Conservation (phyloP, 2,888 invertebrate genomes). For the Eilema griseolum region DNA sequence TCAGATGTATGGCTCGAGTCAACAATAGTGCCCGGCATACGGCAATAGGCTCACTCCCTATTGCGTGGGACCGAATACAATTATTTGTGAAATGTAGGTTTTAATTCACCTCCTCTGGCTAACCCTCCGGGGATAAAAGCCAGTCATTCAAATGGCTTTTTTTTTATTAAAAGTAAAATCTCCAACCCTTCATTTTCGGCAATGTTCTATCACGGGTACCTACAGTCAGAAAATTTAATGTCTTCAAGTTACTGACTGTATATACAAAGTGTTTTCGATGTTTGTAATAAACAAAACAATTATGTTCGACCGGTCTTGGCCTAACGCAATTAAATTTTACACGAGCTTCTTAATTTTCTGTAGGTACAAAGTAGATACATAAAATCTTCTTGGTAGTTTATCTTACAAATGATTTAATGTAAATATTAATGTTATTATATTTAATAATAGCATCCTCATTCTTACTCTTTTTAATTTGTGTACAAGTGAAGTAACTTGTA, state of each 20-base stretch:
- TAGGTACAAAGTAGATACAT: neutral
- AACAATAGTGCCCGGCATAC: too few relatives aligned
- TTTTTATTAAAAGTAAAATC: neutral
- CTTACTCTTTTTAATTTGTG: too few relatives aligned
- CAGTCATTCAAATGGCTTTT: too few relatives aligned
- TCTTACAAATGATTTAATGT: constrained; percentile 2
- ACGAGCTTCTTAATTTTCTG: neutral
- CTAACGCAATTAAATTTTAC: neutral
- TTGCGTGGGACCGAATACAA: too few relatives aligned
- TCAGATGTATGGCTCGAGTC: too few relatives aligned
- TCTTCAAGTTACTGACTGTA: neutral
- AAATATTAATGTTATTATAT: neutral
- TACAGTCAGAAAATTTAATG: too few relatives aligned
- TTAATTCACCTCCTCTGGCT: too few relatives aligned
- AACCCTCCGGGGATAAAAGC: too few relatives aligned
- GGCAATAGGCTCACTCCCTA: too few relatives aligned
- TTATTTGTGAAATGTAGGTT: too few relatives aligned
- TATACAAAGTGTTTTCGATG: neutral
- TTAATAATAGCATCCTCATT: neutral
- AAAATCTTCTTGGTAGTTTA: neutral
- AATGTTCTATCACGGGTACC: too few relatives aligned
- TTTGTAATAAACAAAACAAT: constrained; percentile 8
- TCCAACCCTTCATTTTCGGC: neutral
- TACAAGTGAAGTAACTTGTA: too few relatives aligned
- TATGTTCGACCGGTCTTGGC: neutral